Conservation (phyloP, 2,113 vertebrate genomes). For the Calidris pugnax region DNA sequence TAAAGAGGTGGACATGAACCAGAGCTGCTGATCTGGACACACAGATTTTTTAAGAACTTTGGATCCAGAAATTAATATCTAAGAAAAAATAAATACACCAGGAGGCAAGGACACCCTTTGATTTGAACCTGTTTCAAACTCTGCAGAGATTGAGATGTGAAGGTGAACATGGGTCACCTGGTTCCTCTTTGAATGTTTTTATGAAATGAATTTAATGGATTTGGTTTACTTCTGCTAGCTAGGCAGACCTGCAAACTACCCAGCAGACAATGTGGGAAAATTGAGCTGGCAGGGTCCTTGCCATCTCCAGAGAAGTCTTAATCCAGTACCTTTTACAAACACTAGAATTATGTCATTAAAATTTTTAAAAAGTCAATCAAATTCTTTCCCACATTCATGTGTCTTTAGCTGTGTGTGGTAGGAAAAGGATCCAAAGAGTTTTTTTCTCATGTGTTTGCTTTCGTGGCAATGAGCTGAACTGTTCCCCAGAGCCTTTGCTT, state of each 20-base stretch:
- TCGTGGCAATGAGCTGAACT: neutral
- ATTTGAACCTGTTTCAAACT: neutral
- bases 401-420: slow-evolving; percentile 40
- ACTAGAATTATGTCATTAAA: neutral
- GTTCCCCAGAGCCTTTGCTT: neutral
- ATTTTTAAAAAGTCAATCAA: neutral
- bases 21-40: neutral
- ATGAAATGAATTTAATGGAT: neutral
- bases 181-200: neutral
- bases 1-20: neutral
- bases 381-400: neutral
- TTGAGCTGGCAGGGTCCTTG: neutral
- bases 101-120: neutral
- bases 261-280: neutral
- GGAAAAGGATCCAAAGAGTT: slow-evolving; percentile 31
- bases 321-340: neutral
- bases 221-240: neutral
- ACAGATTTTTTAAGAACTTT: neutral
- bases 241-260: neutral
- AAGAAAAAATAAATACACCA: neutral
- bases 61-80: neutral
- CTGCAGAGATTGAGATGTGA: neutral
- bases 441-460: slow-evolving; percentile 34
- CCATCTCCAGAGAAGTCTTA: neutral
- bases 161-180: neutral